Evolutionary conservation across 2,888 invertebrate species (phyloP).

Genomic region (Sisyra nigra): DNA sequence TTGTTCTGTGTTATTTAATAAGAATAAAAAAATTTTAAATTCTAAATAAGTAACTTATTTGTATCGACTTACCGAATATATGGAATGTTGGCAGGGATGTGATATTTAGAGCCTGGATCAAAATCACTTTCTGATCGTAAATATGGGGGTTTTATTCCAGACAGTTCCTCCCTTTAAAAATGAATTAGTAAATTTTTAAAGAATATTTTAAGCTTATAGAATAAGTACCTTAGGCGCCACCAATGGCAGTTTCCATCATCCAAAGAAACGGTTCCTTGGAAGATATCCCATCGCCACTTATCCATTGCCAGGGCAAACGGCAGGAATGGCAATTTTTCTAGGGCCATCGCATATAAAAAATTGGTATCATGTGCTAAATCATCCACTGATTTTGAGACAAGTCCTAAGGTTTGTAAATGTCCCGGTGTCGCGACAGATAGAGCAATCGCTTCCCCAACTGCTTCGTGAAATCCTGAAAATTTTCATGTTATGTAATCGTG

Average conservation of each 20-base stretch:
- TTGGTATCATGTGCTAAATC: slow-evolving; percentile 74
- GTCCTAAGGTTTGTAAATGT: slow-evolving; percentile 68
- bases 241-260: slow-evolving; percentile 77
- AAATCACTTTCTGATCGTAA: slow-evolving; percentile 76
- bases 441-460: slow-evolving; percentile 77
- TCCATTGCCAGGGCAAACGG: slow-evolving; percentile 76
- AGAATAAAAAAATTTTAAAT: slow-evolving; percentile 1
- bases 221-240: slow-evolving; percentile 61
- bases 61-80: slow-evolving; percentile 70
- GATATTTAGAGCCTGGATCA: slow-evolving; percentile 86
- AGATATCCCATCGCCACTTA: slow-evolving; percentile 75
- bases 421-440: slow-evolving; percentile 71
- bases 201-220: slow-evolving; percentile 1
- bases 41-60: not conserved
- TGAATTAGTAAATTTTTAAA: slow-evolving; percentile 8
- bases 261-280: slow-evolving; percentile 53
- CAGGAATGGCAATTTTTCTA: slow-evolving; percentile 71
- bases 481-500: slow-evolving; percentile 6
- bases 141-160: slow-evolving; percentile 75
- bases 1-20: slow-evolving; percentile 10
- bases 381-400: slow-evolving; percentile 66
- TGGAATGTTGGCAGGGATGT: slow-evolving; percentile 79
- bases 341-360: slow-evolving; percentile 65
- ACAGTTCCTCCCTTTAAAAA: slow-evolving; percentile 54
- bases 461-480: slow-evolving; percentile 74